Base-by-base conservation (phyloP, 2,888 invertebrate species). In the Nemotelus nigrinus region DNA sequence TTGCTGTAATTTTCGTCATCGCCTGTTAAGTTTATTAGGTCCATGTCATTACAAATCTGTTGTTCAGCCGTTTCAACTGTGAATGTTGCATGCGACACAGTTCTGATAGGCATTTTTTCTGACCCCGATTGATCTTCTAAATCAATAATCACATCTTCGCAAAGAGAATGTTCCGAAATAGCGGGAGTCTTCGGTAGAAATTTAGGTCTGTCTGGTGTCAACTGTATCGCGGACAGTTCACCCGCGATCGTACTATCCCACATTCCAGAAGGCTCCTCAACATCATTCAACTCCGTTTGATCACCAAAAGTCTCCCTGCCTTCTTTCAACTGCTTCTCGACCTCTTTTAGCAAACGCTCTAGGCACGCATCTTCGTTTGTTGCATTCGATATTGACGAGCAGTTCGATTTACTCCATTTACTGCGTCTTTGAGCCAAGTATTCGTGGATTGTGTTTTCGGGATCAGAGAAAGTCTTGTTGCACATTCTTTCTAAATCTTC, bases 391-490 rank as follows among this genome's bases (percentile, higher is more conserved):
- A n/a, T 25, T 25, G 25, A 25, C 25, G 25, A 25, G 25, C 25
- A 25, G 5, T 41, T 41, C 2, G 58, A 60, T 5, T 39, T 25
- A 55, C 10, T 44, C 3, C 47, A 47, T 10, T 8, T 7, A 39
- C 44, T 65, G 47, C 53, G 45, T 4, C 4, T 10, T 76, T 43
- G 8, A 7, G 64, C 55, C 53, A 76, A 48, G 55, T 76, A 76
- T 25, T 76, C 44, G 39, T 65, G 76, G 6, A 76, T 65, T 0
- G 86, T 86, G 79, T 84, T 86, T 48, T 86, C 81, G 0, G 86
- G 86, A 83, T 86, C 87, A 0, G 86, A 86, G 0, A 80, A 84
- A 0, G 86, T 85, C 79, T 86, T 86, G 75, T 86, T 83, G 67
- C 86, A 86, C 84, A 86, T 86, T 25, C 82, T 82, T 74, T 86